phyloP scores from a whole-genome alignment of 2,797 vertebrate species.

The Tympanoctomys barrerae region DNA sequence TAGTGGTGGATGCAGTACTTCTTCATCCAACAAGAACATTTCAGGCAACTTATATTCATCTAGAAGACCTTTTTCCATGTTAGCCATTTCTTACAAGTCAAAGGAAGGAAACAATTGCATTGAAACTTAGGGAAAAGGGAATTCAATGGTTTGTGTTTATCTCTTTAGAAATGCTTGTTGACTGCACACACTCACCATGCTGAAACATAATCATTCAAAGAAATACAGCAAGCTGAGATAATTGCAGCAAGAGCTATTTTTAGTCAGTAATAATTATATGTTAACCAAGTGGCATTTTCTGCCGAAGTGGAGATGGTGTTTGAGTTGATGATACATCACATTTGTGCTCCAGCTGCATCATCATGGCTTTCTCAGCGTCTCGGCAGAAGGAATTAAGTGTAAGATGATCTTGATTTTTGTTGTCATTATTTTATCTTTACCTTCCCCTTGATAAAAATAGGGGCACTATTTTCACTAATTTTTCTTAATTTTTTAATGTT shows the following conservation, averaged over 20 bases:
- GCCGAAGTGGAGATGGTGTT: conserved; percentile 47
- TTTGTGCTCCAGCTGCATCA: conserved; percentile 53
- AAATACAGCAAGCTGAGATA: conserved; percentile 58
- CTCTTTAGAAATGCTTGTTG: conserved; percentile 30
- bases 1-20: not conserved
- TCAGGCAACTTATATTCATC: not conserved
- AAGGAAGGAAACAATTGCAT: not conserved
- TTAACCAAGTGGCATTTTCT: conserved; percentile 72
- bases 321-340: conserved; percentile 32
- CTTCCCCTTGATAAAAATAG: not conserved
- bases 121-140: conserved; percentile 32
- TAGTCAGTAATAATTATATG: conserved; percentile 62
- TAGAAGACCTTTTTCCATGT: not conserved
- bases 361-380: conserved; percentile 20
- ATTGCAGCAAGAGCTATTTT: conserved; percentile 29
- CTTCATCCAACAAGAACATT: not conserved
- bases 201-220: conserved; percentile 44
- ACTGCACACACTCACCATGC: conserved; percentile 36
- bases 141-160: conserved; percentile 58
- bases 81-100: not conserved
- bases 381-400: not conserved
- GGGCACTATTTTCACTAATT: not conserved
- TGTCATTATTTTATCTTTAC: not conserved
- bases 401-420: not conserved
- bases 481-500: not conserved